Evolutionary conservation across 2,888 invertebrate genomes (phyloP).

Genomic region (Ramazzottius varieornatus): DNA sequence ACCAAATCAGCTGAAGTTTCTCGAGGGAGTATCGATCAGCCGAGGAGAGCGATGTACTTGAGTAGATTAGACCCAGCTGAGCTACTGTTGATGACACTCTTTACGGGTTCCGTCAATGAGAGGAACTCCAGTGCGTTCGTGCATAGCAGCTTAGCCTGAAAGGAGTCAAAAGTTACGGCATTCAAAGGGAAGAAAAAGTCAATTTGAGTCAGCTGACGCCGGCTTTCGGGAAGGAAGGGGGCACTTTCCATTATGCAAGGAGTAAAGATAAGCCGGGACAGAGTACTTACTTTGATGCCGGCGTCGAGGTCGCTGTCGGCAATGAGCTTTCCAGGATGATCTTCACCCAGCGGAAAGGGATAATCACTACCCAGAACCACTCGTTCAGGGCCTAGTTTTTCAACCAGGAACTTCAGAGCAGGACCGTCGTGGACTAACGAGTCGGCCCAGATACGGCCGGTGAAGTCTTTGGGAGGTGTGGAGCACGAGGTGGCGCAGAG

Average conservation of each 20-base stretch:
- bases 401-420: slow-evolving; percentile 24
- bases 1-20: no score
- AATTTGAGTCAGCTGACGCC: no score
- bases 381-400: slow-evolving; percentile 28
- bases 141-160: slow-evolving; percentile 20
- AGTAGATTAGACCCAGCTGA: no score
- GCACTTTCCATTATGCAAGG: no score
- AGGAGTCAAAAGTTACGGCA: no score
- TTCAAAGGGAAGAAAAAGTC: no score
- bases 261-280: no score
- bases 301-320: slow-evolving; percentile 7
- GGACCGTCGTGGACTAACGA: slow-evolving; percentile 27
- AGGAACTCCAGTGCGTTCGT: slow-evolving; percentile 24
- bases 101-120: no score
- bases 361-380: slow-evolving; percentile 31
- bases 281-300: neutral
- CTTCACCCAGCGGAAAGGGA: slow-evolving; percentile 31
- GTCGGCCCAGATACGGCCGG: slow-evolving; percentile 27
- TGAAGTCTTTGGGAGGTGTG: slow-evolving; percentile 20
- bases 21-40: no score
- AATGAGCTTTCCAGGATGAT: slow-evolving; percentile 26
- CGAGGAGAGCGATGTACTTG: no score
- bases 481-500: slow-evolving; percentile 28
- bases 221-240: no score
- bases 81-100: no score